Base-by-base conservation (phyloP, 1,140 invertebrate species). In the Dendroctonus valens region DNA sequence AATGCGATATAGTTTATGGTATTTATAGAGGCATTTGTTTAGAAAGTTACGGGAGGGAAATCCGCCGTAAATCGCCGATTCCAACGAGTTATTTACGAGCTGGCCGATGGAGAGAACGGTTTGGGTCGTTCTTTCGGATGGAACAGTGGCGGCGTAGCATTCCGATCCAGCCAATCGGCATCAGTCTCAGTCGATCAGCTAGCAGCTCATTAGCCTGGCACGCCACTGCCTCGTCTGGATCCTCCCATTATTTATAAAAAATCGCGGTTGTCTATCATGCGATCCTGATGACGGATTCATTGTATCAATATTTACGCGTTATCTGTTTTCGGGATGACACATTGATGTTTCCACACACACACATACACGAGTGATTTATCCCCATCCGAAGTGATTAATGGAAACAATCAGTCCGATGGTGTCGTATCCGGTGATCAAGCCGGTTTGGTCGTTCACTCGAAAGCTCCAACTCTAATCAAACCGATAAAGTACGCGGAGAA, bases 1-100 rank as follows among this genome's bases (percentile, higher is more conserved):
- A 73, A 69, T 71, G 70, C 71, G 71, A 71, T 71, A 73, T 73
- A 73, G 69, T 73, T 71, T 71, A 73, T 73, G 70, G 70, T 69
- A 73, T 71, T 71, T 71, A 73, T 70, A 67, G 71, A 73, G 48
- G 59, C 69, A 72, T 73, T 73, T 72, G 70, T 73, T 73, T 73
- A 60, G 69, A 73, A 73, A 63, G 72, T 70, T 67, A 3, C 26
- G 26, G 26, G 26, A 26, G 26, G 66, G 54, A 67, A 65, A 69
- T 67, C 66, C 68, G 66, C 65, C 59, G 70, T 73, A 73, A 73
- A 73, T 73, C 69, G 70, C 63, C 53, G 62, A 60, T 48, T 41
- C 48, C 51, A 39, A 48, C 67, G 66, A 70, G 65, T 70, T 73
- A 73, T 73, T 73, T 73, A 73, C 64, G 70, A 65, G 55, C 70